phyloP scores from a whole-genome alignment of 2,113 vertebrate species.

The Thunnus thynnus region DNA sequence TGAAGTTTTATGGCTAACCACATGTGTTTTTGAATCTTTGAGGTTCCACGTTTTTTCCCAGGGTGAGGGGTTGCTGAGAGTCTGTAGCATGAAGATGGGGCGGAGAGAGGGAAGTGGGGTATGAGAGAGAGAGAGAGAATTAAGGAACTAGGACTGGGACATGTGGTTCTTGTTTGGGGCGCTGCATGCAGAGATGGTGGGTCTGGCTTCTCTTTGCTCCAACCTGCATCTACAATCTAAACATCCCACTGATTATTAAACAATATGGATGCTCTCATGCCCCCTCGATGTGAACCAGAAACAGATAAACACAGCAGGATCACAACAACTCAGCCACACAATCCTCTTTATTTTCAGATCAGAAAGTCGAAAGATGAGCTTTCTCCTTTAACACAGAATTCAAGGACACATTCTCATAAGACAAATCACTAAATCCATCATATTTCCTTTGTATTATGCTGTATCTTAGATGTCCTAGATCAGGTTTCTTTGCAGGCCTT shows the following conservation, averaged over 20 bases:
- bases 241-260: conserved; percentile 77
- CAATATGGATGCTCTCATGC: conserved; percentile 53
- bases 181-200: conserved; percentile 61
- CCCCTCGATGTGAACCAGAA: conserved; percentile 46
- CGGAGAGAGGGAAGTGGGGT: conserved; percentile 60
- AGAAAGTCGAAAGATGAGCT: not conserved
- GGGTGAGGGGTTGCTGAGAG: conserved; percentile 73
- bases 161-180: conserved; percentile 82
- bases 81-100: conserved; percentile 62
- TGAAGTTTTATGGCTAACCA: conserved; percentile 85
- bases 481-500: conserved; percentile 15
- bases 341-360: conserved; percentile 20
- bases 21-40: conserved; percentile 85
- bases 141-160: conserved; percentile 58
- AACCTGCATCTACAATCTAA: conserved; percentile 73
- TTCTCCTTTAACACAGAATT: conserved; percentile 21
- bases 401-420: conserved; percentile 24
- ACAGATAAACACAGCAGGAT: conserved; percentile 52
- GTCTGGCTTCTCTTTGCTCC: conserved; percentile 68
- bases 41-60: conserved; percentile 84
- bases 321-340: conserved; percentile 43
- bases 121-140: conserved; percentile 40
- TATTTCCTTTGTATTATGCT: conserved; percentile 37
- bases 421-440: conserved; percentile 5
- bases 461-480: conserved; percentile 36